A percentile compares a stretch with the other conserved stretches of the same genome.
These are phyloP conservation scores for Cryptocephalus moraei DNA, from an alignment of 2,888 invertebrate species.

Conservation along the genomic window DNA sequence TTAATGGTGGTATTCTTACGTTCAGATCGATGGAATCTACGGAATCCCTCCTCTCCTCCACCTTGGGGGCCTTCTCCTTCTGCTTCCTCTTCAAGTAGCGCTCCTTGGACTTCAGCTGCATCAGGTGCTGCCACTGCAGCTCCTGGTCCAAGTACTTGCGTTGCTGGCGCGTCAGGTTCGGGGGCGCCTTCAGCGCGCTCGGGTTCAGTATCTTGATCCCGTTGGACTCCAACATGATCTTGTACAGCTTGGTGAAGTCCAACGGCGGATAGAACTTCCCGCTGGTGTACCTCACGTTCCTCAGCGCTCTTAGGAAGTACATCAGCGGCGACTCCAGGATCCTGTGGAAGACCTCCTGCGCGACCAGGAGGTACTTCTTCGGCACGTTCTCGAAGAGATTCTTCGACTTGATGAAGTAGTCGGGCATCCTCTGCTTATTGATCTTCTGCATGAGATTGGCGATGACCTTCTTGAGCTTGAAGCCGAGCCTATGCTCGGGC, in stretches of 20 bases:
- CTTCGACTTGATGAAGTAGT: conserved; percentile 61
- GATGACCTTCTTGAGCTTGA: conserved; percentile 53
- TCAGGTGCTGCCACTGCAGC: conserved; percentile 14
- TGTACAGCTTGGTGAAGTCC: conserved; percentile 22
- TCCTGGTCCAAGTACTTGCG: conserved; percentile 14
- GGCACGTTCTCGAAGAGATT: conserved; percentile 68
- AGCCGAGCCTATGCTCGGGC: conserved; percentile 66
- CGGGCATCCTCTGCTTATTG: conserved; percentile 50
- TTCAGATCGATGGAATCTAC: conserved; percentile 44
- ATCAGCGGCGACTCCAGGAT: conserved; percentile 63
- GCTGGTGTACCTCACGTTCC: conserved; percentile 36
- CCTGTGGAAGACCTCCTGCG: conserved; percentile 56
- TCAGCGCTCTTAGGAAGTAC: conserved; percentile 57
- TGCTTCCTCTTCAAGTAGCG: conserved; percentile 11
- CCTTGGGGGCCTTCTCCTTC: conserved; percentile 12
- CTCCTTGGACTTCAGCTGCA: conserved; percentile 10
- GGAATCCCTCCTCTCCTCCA: conserved; percentile 17
- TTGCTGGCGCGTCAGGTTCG: conserved; percentile 4
- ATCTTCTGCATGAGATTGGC: conserved; percentile 52
- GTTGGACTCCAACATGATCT: conserved; percentile 12
- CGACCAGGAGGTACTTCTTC: conserved; percentile 48
- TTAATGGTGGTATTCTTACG: conserved; percentile 32
- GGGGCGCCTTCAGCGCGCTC: neutral
- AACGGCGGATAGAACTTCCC: conserved; percentile 21
- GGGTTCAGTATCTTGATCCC: neutral